Evolutionary conservation across 2,113 vertebrate species (phyloP).

Genomic region (Thymallus thymallus): DNA sequence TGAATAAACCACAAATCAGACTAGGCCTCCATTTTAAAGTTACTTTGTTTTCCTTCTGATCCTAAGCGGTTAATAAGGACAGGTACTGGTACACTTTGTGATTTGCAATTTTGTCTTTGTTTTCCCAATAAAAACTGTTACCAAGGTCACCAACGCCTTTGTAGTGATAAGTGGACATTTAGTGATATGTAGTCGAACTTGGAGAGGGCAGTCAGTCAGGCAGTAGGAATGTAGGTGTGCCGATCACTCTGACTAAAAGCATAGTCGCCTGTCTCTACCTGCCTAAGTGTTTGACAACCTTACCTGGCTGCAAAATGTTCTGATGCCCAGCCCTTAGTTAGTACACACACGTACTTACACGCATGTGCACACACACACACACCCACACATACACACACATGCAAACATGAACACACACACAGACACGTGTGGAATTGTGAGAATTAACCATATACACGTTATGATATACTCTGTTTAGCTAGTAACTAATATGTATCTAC

Average conservation of each 20-base stretch:
- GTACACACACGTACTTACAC: too few species aligned
- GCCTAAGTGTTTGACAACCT: conserved; percentile 55
- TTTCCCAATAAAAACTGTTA: conserved; percentile 38
- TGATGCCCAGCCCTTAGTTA: conserved; percentile 7
- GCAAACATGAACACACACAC: too few species aligned
- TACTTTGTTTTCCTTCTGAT: too few species aligned
- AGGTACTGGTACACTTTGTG: not conserved
- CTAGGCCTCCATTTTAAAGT: too few species aligned
- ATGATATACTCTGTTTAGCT: too few species aligned
- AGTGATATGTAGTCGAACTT: conserved; percentile 7
- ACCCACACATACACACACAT: too few species aligned
- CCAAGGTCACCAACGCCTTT: conserved; percentile 47
- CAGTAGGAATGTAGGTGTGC: conserved; percentile 74
- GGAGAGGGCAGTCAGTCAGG: conserved; percentile 50
- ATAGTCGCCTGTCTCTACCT: conserved; percentile 65
- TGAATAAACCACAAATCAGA: too few species aligned
- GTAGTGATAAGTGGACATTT: conserved; percentile 19
- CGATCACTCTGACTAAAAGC: conserved; percentile 43
- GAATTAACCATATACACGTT: too few species aligned
- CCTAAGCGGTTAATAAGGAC: too few species aligned
- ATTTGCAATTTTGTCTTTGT: conserved; percentile 45
- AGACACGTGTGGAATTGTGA: too few species aligned
- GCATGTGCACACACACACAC: too few species aligned
- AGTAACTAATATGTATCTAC: too few species aligned
- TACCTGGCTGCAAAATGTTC: conserved; percentile 38